These are phyloP conservation scores for Morone chrysops DNA, from an alignment of 2,113 vertebrate species.

Conservation along the genomic window DNA sequence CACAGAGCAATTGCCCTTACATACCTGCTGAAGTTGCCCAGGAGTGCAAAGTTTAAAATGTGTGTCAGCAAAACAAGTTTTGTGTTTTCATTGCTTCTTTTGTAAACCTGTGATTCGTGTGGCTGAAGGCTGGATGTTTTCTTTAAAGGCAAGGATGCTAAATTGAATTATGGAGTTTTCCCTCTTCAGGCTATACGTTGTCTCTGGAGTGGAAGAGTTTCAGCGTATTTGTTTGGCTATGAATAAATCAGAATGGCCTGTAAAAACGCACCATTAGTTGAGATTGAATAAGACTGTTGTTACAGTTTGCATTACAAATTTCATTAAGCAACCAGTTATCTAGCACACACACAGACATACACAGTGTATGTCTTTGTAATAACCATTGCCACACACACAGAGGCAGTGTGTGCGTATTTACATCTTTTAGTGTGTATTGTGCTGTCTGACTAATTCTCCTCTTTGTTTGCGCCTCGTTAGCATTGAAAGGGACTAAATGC, in stretches of 20 bases:
- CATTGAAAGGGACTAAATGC: slow-evolving; percentile 25
- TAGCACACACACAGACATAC: not conserved
- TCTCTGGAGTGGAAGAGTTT: not conserved
- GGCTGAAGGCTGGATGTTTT: slow-evolving; percentile 27
- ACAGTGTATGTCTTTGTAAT: not conserved
- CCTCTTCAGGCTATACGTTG: slow-evolving; percentile 9
- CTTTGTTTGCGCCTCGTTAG: slow-evolving; percentile 40
- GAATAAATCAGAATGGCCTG: slow-evolving; percentile 20
- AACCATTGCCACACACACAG: not conserved
- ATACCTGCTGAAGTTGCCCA: not conserved
- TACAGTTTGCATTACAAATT: not conserved
- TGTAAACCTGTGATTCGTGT: slow-evolving; percentile 27
- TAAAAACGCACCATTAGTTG: not conserved
- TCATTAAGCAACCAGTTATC: slow-evolving; percentile 7
- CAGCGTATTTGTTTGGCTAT: slow-evolving; percentile 24
- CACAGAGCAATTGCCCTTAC: not conserved
- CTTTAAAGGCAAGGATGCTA: slow-evolving; percentile 24
- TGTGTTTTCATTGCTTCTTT: slow-evolving; percentile 20
- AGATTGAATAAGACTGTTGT: not conserved
- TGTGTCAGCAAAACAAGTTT: slow-evolving; percentile 22
- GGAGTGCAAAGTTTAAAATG: slow-evolving; percentile 17
- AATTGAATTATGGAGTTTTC: slow-evolving; percentile 39
- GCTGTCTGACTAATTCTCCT: slow-evolving; percentile 5
- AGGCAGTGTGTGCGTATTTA: not conserved
- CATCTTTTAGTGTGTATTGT: slow-evolving; percentile 5